phyloP scores from a whole-genome alignment of 1,140 invertebrate genomes.

The Diorhabda sublineata region DNA sequence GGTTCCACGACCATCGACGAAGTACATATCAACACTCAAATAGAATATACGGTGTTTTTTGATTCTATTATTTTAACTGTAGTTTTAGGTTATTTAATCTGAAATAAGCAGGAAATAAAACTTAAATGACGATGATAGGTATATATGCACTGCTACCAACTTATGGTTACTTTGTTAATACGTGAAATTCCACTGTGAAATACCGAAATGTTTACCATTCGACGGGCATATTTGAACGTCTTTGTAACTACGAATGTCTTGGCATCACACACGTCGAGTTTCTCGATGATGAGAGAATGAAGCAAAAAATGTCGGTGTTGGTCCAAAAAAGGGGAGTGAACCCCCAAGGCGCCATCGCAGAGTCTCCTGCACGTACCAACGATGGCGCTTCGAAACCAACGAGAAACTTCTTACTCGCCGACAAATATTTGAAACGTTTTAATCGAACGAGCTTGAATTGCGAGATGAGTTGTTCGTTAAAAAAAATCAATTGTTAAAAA shows the following conservation, averaged over 20 bases:
- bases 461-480: background rate
- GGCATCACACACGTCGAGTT: slow-evolving; percentile 1
- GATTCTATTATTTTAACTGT: too few relatives aligned
- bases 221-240: background rate
- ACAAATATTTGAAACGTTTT: slow-evolving; percentile 15
- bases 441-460: slow-evolving; percentile 11
- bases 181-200: background rate
- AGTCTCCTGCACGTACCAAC: slow-evolving; percentile 7
- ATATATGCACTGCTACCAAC: too few relatives aligned
- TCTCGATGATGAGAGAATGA: background rate
- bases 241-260: background rate
- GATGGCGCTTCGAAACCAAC: slow-evolving; percentile 7
- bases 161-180: background rate
- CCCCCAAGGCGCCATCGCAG: slow-evolving; percentile 8
- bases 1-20: background rate
- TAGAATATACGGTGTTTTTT: too few relatives aligned
- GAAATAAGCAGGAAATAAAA: too few relatives aligned
- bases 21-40: too few relatives aligned
- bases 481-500: too few relatives aligned
- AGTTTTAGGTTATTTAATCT: too few relatives aligned
- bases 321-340: slow-evolving; percentile 10
- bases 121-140: too few relatives aligned
- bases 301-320: background rate
- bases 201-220: background rate
- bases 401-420: slow-evolving; percentile 6